Evolutionary conservation across 1,140 invertebrate species (phyloP), one percentile per base, ranked within the genome.

Genomic region (Zaprionus africanus): DNA sequence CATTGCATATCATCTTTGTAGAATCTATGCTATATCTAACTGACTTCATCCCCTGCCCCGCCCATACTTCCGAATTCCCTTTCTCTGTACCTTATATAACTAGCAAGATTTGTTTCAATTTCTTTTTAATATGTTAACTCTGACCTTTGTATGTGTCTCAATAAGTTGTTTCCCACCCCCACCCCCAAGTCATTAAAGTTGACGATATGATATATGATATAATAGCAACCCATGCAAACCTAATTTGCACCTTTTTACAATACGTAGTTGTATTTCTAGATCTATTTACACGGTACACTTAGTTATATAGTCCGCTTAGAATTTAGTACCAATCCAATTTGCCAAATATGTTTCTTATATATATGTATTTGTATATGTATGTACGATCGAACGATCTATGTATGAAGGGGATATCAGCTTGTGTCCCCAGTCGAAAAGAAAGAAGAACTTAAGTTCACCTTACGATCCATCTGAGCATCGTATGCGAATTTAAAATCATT

Each of bases 341-440:
- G 84, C 84, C 84, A 87, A 87, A 87, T 88, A 87, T 87, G 84
- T 87, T 88, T 88, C 58, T 64, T 81, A 59, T 79, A 76, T 74
- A 69, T 78, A 57, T 71, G 57, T 71, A 76, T 83, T 73, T 31
- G 28, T 61, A 38, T 56, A 49, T 54, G 68, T 62, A 15, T 9
- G 68, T 58, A 11, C 22, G 49, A 26, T 43, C 51, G 49, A 26
- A 34, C 38, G 15, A 69, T 57, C n/a, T 49, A 57, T 38, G n/a
- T 49, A 57, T 38, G n/a, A 17, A 9, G 15, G 15, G 22, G 58
- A 69, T 58, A 70, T 22, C 36, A 36, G 58, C 28, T 17, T 43
- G 24, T 74, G 61, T 61, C 58, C 58, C n/a, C 17, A 56, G 12
- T 12, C 17, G 12, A 22, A 38, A 36, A 4, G 57, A 34, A 38